Base-by-base conservation (phyloP, 2,888 invertebrate species). In the Caenorhabditis sp. region DNA sequence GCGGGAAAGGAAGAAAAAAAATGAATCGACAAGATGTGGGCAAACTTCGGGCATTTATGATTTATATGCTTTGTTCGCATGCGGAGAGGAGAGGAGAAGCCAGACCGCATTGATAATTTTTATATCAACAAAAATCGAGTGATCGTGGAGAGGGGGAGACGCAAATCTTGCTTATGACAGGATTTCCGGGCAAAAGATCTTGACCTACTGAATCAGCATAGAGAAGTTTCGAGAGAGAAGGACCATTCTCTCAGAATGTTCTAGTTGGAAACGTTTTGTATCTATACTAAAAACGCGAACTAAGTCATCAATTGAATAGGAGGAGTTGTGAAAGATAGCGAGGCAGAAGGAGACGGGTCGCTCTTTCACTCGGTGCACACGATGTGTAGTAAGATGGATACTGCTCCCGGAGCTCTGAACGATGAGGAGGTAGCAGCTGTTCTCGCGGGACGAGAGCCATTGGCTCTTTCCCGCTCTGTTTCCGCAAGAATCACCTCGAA, bases 401-500 rank as follows among this genome's bases (percentile, higher is more conserved):
- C 41, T 39, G 39, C 63, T 63, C 63, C 63, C 63, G 65, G 55
- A 27, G 37, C 13, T 27, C 20, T 37, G 15, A 59, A 70, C n/a
- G n/a, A n/a, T n/a, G n/a, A 59, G 50, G 68, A 68, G 70, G 70
- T 70, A 50, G 59, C 70, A 70, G 70, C 70, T 70, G 70, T 59
- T 70, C 68, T 68, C 68, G 68, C 24, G 48, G 26, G 13, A 15
- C 22, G 4, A 46, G 11, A 46, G 59, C 58, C 70, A 53, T 20
- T 53, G 70, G 70, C 70, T 59, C 52, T 26, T 26, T 45, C 52
- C n/a, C n/a, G n/a, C n/a, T n/a, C n/a, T n/a, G n/a, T 39, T 5
- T 55, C 48, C 63, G 59, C 43, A 63, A 53, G 53, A 63, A 63
- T 63, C 63, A 53, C 50, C 26, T 48, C 48, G 48, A 48, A 48